Evolutionary conservation across 2,888 invertebrate genomes (phyloP).

Genomic region (Polydrusus cervinus): DNA sequence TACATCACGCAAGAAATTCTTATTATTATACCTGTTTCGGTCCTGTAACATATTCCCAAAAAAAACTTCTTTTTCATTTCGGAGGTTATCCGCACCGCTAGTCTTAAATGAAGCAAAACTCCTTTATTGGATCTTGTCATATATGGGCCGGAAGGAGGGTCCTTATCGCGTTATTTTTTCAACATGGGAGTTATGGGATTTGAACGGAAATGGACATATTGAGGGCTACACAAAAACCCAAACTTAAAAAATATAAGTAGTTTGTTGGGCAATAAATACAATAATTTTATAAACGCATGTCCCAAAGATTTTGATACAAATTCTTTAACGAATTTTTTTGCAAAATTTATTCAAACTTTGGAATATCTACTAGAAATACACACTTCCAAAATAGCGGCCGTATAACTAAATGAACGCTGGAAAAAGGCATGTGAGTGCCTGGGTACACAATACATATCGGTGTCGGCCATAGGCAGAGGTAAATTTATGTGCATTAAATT

Average conservation of each 20-base stretch:
- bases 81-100: constrained; percentile 31
- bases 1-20: too few relatives aligned
- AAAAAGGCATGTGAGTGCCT: too few relatives aligned
- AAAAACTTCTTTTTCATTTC: constrained; percentile 23
- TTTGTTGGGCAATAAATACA: constrained; percentile 14
- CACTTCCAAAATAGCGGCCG: too few relatives aligned
- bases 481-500: too few relatives aligned
- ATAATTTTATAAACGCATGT: neutral
- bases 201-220: constrained; percentile 19
- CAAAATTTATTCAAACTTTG: too few relatives aligned
- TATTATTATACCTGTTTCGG: neutral
- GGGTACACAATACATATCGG: too few relatives aligned
- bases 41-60: neutral
- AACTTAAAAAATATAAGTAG: constrained; percentile 2
- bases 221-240: constrained; percentile 4
- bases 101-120: constrained; percentile 31
- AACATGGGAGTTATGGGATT: constrained; percentile 14
- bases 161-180: constrained; percentile 33
- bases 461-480: too few relatives aligned
- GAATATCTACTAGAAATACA: too few relatives aligned
- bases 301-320: too few relatives aligned
- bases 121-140: constrained; percentile 33
- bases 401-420: too few relatives aligned
- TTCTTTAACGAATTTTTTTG: too few relatives aligned
- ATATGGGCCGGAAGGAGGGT: constrained; percentile 28